These are phyloP conservation scores for Cygnus olor DNA, from an alignment of 2,797 vertebrate genomes.

Conservation along the genomic window DNA sequence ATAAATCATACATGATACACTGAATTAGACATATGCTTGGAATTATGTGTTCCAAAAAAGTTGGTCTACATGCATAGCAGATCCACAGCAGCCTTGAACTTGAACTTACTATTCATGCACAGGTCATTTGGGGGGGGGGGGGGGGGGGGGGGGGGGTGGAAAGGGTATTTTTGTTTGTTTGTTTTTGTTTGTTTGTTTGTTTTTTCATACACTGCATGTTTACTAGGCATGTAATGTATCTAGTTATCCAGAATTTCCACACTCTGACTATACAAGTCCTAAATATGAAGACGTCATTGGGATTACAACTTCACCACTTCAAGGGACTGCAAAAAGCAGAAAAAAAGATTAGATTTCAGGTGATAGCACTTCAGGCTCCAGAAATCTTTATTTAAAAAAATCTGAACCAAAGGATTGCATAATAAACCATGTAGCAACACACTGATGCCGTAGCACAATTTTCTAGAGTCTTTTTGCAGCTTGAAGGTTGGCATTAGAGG, in stretches of 20 bases:
- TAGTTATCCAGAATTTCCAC: background rate
- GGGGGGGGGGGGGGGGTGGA: too few relatives aligned
- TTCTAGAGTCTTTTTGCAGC: background rate
- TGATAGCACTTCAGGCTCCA: background rate
- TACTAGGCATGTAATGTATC: fast-evolving
- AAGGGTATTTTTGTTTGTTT: too few relatives aligned
- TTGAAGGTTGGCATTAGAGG: background rate
- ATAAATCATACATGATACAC: background rate
- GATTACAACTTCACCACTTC: background rate
- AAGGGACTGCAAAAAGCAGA: background rate
- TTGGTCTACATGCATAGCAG: background rate
- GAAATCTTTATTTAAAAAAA: background rate
- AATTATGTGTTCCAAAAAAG: background rate
- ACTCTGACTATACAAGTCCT: background rate
- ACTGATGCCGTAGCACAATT: background rate
- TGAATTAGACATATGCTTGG: too few relatives aligned
- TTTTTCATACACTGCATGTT: background rate
- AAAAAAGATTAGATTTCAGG: background rate
- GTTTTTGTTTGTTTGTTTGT: background rate
- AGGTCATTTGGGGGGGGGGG: background rate
- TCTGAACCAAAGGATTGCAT: background rate
- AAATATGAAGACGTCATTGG: background rate
- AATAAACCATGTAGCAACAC: background rate
- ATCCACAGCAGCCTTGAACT: fast-evolving
- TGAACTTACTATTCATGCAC: background rate